A percentile compares a stretch with the other conserved stretches of the same genome.
These are phyloP conservation scores for Zaprionus tsacasi DNA, from an alignment of 1,140 invertebrate genomes.

Conservation along the genomic window DNA sequence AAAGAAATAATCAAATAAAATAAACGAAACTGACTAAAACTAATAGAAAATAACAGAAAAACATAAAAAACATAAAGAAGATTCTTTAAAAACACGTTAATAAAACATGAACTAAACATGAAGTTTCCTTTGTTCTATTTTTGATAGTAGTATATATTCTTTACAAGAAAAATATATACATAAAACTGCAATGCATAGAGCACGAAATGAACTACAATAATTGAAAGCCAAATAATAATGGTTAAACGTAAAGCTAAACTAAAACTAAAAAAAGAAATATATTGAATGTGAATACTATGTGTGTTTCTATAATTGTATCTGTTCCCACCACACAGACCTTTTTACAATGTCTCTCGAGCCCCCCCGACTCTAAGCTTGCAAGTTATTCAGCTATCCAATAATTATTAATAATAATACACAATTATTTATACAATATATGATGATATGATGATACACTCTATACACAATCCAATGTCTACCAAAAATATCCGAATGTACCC, in stretches of 20 bases:
- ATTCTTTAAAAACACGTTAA: conserved; percentile 9
- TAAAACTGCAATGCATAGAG: conserved; percentile 5
- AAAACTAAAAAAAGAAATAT: not conserved
- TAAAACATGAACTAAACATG: conserved; percentile 11
- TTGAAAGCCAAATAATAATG: not conserved
- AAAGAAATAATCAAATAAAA: conserved; percentile 9
- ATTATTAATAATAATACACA: conserved; percentile 13
- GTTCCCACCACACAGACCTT: conserved; percentile 40
- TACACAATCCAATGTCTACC: not conserved
- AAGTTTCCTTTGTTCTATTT: conserved; percentile 74
- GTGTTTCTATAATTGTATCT: conserved; percentile 11
- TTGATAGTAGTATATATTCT: conserved; percentile 71
- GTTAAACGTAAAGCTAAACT: not conserved
- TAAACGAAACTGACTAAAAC: conserved; percentile 11
- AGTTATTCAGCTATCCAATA: conserved; percentile 20
- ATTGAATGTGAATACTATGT: conserved; percentile 1
- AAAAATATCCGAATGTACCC: not conserved
- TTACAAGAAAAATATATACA: conserved; percentile 35
- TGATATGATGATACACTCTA: not conserved
- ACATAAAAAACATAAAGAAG: not conserved
- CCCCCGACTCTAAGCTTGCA: conserved; percentile 23
- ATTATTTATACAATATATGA: conserved; percentile 23
- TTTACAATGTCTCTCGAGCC: conserved; percentile 18
- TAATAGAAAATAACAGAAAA: not conserved
- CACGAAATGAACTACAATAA: conserved; percentile 3